Evolutionary conservation across 2,113 vertebrate species (phyloP).

Genomic region (Mobula birostris): DNA sequence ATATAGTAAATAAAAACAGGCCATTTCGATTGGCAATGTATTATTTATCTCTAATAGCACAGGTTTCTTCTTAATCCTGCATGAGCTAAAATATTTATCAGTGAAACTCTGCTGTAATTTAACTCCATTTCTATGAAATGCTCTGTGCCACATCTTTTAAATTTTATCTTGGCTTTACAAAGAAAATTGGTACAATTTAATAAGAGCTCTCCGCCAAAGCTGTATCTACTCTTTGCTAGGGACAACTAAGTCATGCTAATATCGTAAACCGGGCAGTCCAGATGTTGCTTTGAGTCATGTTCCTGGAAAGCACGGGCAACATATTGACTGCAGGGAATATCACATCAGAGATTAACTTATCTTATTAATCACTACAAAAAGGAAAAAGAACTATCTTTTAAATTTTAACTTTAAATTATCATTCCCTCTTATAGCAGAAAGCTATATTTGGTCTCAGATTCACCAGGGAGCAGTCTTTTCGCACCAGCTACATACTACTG

Average conservation of each 20-base stretch:
- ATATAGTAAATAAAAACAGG: background rate
- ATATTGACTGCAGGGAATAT: background rate
- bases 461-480: background rate
- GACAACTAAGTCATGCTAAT: background rate
- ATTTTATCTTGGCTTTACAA: background rate
- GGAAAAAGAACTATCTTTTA: background rate
- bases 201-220: background rate
- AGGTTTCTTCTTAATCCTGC: background rate
- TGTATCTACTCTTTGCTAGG: background rate
- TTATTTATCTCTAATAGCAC: background rate
- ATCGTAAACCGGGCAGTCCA: background rate
- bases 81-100: background rate
- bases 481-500: background rate
- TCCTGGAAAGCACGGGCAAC: conserved; percentile 1
- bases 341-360: background rate
- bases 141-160: background rate
- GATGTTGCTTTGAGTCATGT: background rate
- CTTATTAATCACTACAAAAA: background rate
- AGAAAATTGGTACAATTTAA: background rate
- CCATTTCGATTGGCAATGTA: background rate
- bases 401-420: background rate
- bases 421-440: background rate
- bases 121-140: background rate
- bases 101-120: conserved; percentile 13
- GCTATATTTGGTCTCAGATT: background rate